Evolutionary conservation across 2,797 vertebrate species (phyloP).

Genomic region (Xiphophorus birchmanni): DNA sequence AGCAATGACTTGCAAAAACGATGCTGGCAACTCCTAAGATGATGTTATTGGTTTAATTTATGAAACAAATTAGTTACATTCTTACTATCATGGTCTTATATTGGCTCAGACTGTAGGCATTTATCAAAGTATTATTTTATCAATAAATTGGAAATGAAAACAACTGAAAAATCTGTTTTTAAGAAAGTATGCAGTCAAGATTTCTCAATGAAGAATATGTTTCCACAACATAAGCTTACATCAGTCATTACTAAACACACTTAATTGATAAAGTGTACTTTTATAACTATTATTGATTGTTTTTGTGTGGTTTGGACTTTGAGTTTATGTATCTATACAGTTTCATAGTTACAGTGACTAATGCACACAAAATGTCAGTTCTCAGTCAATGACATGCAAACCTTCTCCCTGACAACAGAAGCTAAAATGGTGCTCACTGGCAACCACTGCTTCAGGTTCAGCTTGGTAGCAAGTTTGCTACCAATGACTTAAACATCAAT

Average conservation of each 20-base stretch:
- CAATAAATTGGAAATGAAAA: not conserved
- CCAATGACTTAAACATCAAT: not conserved
- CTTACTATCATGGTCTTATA: not conserved
- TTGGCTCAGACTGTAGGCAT: not conserved
- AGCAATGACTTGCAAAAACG: too few species aligned
- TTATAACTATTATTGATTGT: too few species aligned
- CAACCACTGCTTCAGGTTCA: not conserved
- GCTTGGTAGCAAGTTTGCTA: not conserved
- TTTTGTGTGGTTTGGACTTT: too few species aligned
- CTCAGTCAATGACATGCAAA: not conserved
- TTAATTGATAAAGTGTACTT: not conserved
- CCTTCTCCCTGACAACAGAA: not conserved
- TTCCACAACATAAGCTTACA: not conserved
- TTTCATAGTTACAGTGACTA: not conserved
- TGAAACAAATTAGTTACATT: not conserved
- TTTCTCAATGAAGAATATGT: not conserved
- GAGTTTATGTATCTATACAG: too few species aligned
- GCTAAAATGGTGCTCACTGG: not conserved
- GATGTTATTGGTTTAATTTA: not conserved
- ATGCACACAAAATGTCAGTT: not conserved
- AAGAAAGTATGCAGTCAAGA: not conserved
- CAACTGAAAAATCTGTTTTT: not conserved
- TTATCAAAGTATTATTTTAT: not conserved
- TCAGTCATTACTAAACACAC: not conserved
- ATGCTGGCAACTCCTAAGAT: not conserved